phyloP scores from a whole-genome alignment of 2,113 vertebrate genomes.

The Condylura cristata region DNA sequence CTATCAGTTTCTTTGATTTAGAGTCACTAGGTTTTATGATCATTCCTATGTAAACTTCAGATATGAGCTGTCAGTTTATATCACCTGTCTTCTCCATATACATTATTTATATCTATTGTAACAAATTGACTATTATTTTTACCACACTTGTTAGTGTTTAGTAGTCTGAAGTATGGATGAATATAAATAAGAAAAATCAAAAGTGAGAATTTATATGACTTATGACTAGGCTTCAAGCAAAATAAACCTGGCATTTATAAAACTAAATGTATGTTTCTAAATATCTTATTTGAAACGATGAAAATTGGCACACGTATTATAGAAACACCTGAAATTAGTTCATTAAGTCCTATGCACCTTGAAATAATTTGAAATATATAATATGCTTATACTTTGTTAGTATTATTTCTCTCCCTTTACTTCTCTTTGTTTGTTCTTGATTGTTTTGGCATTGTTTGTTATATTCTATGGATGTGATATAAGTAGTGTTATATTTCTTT shows the following conservation, averaged over 20 bases:
- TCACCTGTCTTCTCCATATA: background rate
- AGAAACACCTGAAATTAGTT: slow-evolving; percentile 14
- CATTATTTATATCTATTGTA: background rate
- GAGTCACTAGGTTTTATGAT: background rate
- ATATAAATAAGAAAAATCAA: background rate
- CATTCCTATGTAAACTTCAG: background rate
- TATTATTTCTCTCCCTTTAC: background rate
- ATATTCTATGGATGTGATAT: background rate
- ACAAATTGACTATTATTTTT: background rate
- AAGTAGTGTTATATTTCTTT: background rate
- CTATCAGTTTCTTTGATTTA: background rate
- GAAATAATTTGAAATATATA: background rate
- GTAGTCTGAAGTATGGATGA: background rate
- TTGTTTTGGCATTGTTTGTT: background rate
- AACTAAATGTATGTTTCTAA: background rate
- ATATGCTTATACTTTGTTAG: background rate
- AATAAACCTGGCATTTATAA: background rate
- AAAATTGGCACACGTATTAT: background rate
- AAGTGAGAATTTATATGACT: background rate
- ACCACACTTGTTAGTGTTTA: background rate
- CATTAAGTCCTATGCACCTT: background rate
- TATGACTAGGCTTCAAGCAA: slow-evolving; percentile 5
- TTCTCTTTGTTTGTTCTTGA: background rate
- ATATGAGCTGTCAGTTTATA: background rate
- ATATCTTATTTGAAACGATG: background rate